phyloP scores from a whole-genome alignment of 1,140 invertebrate genomes.

The Drosophila elegans region DNA sequence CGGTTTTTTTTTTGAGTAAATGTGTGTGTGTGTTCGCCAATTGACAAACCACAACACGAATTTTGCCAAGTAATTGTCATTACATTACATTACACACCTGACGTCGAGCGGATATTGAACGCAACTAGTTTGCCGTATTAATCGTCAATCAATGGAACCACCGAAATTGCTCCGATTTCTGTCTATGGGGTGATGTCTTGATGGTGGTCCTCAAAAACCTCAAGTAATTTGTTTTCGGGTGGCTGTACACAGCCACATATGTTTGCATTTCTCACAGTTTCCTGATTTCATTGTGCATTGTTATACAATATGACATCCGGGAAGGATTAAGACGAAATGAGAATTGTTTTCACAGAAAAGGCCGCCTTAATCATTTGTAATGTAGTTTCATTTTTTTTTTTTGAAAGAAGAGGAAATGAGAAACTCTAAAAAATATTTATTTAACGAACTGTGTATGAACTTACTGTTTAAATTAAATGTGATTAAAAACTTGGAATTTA shows the following conservation, averaged over 20 bases:
- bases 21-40: conserved; percentile 11
- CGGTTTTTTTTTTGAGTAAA: conserved; percentile 16
- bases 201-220: not conserved
- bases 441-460: too few relatives aligned
- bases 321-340: conserved; percentile 10
- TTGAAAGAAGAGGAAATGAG: not conserved
- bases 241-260: not conserved
- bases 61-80: conserved; percentile 42
- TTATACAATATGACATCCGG: conserved; percentile 6
- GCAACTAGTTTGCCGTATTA: conserved; percentile 23
- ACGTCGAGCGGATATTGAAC: conserved; percentile 27
- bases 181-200: conserved; percentile 4
- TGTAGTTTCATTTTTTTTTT: not conserved
- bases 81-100: conserved; percentile 30
- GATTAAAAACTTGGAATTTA: too few relatives aligned
- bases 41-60: conserved; percentile 34
- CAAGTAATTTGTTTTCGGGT: not conserved
- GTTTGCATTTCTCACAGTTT: conserved; percentile 12
- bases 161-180: conserved; percentile 22
- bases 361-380: not conserved
- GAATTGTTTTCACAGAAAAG: not conserved
- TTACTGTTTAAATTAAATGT: too few relatives aligned
- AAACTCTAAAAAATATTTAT: not conserved
- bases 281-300: conserved; percentile 12
- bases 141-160: conserved; percentile 4